phyloP scores from a whole-genome alignment of 2,888 invertebrate genomes.

The Apamea monoglypha region DNA sequence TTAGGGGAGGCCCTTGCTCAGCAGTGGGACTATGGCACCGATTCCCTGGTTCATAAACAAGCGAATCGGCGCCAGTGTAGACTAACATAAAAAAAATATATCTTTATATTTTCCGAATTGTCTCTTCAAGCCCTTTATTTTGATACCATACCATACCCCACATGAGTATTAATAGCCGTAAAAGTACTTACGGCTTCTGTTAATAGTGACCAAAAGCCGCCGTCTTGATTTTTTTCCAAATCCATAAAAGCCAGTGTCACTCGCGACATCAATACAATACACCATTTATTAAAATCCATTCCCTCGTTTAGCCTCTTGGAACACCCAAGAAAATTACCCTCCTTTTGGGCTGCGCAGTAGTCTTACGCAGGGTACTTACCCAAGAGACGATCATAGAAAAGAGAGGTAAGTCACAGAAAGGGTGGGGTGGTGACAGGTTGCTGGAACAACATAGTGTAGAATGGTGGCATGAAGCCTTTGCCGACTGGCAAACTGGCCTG shows the following conservation, averaged over 20 bases:
- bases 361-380: neutral
- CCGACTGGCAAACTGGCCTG: too few relatives aligned
- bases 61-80: too few relatives aligned
- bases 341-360: neutral
- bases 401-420: neutral
- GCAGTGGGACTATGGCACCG: neutral
- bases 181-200: neutral
- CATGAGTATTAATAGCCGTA: neutral
- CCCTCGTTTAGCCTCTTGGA: neutral
- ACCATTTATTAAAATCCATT: neutral
- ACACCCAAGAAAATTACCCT: neutral
- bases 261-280: neutral
- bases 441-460: too few relatives aligned
- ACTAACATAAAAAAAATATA: neutral
- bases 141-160: neutral
- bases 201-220: neutral
- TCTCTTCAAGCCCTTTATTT: neutral
- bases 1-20: neutral
- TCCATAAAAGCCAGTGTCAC: neutral
- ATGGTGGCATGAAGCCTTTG: too few relatives aligned
- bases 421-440: too few relatives aligned
- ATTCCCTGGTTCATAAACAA: too few relatives aligned
- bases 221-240: neutral
- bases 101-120: neutral
- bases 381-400: neutral